Conservation (phyloP, 2,113 vertebrate species). For the Orycteropus afer region DNA sequence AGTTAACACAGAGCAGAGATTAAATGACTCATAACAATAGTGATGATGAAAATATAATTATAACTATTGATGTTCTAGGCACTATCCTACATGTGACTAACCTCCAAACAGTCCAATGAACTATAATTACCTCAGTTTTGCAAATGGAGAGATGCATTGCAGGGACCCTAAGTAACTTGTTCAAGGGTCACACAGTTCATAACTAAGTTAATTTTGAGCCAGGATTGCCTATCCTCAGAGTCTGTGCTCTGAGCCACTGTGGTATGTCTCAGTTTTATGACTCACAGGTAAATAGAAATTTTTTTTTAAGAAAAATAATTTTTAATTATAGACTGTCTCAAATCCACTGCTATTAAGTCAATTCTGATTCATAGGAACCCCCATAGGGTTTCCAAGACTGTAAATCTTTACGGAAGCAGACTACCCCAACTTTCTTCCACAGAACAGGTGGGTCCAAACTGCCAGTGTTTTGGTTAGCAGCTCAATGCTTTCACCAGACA, state of each 20-base stretch:
- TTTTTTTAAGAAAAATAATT: not conserved
- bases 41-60: not conserved
- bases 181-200: not conserved
- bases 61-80: not conserved
- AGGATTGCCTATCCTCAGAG: not conserved
- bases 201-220: not conserved
- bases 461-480: too few relatives aligned
- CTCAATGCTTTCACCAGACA: too few relatives aligned
- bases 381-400: too few relatives aligned
- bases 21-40: conserved; percentile 14
- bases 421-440: too few relatives aligned
- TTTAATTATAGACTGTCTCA: not conserved
- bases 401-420: too few relatives aligned
- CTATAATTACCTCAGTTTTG: not conserved
- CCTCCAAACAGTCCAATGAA: not conserved
- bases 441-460: too few relatives aligned
- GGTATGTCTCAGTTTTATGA: not conserved
- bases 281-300: not conserved
- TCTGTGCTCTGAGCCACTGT: not conserved
- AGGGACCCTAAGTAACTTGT: not conserved
- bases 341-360: too few relatives aligned
- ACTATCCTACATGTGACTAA: not conserved
- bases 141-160: not conserved
- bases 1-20: not conserved
- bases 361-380: too few relatives aligned